Percentiles rank a stretch among this genome's conserved stretches.
phyloP scores from a whole-genome alignment of 2,113 vertebrate species.

The Mellivora capensis region DNA sequence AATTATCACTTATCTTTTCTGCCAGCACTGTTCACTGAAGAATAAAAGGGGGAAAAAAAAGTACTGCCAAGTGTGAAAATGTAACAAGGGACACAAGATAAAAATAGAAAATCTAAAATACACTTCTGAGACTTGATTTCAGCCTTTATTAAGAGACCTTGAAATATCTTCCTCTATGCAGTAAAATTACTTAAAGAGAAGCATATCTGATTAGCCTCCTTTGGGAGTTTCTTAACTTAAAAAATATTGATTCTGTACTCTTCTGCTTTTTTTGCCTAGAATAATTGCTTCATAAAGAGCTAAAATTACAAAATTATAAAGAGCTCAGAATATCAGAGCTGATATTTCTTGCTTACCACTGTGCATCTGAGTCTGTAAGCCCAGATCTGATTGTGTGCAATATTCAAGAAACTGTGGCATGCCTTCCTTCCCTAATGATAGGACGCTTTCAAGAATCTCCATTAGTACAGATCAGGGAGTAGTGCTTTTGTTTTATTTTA shows the following conservation, averaged over 20 bases:
- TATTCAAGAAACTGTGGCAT: not conserved
- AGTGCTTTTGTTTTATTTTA: not conserved
- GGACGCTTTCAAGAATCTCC: not conserved
- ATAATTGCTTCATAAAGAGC: not conserved
- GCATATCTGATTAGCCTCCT: not conserved
- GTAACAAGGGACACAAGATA: not conserved
- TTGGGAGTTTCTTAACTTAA: conserved; percentile 13
- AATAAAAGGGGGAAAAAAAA: not conserved
- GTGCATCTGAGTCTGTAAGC: not conserved
- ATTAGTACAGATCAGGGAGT: not conserved
- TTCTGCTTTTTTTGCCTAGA: not conserved
- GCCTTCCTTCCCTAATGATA: not conserved
- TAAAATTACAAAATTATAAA: conserved; percentile 12
- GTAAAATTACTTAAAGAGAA: conserved; percentile 35
- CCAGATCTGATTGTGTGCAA: not conserved
- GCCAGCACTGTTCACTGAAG: not conserved
- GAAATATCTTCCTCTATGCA: conserved; percentile 8
- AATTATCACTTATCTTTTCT: not conserved
- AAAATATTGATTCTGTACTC: conserved; percentile 25
- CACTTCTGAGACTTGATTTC: conserved; percentile 42
- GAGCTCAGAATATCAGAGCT: not conserved
- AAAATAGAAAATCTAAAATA: conserved; percentile 49
- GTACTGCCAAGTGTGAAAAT: not conserved
- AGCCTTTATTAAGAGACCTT: not conserved
- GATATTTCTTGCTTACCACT: not conserved